Conservation (phyloP, 2,888 invertebrate species). For the Calameuta idolon region DNA sequence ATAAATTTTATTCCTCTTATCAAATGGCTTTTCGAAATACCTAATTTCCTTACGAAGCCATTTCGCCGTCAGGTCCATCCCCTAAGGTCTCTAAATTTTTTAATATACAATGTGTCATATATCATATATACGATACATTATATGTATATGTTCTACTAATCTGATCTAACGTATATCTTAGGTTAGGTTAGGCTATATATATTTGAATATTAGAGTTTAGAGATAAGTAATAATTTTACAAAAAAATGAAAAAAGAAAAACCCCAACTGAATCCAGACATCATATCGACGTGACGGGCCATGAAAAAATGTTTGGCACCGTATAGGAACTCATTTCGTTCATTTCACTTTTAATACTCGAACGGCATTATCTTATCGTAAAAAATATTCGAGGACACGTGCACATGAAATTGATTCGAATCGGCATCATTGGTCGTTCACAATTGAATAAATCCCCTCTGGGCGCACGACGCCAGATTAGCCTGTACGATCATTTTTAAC, state of each 20-base stretch:
- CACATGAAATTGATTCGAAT: slow-evolving; percentile 16
- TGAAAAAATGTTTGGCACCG: slow-evolving; percentile 22
- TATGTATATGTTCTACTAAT: no score
- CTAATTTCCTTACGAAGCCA: background rate
- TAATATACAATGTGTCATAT: no score
- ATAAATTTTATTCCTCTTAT: slow-evolving; percentile 4
- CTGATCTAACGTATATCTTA: no score
- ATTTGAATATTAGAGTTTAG: no score
- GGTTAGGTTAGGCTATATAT: no score
- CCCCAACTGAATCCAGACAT: background rate
- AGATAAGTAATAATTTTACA: background rate
- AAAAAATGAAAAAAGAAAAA: background rate
- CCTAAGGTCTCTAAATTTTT: background rate
- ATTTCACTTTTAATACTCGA: background rate
- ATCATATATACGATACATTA: no score
- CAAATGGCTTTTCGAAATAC: slow-evolving; percentile 1
- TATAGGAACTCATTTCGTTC: slow-evolving; percentile 17
- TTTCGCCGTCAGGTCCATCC: background rate
- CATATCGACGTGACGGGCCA: slow-evolving; percentile 4
- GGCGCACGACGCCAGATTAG: slow-evolving; percentile 30
- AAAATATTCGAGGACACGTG: background rate
- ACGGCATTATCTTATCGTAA: background rate
- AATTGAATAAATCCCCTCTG: slow-evolving; percentile 60
- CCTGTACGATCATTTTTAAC: slow-evolving; percentile 24
- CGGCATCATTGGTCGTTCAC: slow-evolving; percentile 33